These are phyloP conservation scores for Marmota flaviventris DNA, from an alignment of 2,113 vertebrate species.

Conservation along the genomic window DNA sequence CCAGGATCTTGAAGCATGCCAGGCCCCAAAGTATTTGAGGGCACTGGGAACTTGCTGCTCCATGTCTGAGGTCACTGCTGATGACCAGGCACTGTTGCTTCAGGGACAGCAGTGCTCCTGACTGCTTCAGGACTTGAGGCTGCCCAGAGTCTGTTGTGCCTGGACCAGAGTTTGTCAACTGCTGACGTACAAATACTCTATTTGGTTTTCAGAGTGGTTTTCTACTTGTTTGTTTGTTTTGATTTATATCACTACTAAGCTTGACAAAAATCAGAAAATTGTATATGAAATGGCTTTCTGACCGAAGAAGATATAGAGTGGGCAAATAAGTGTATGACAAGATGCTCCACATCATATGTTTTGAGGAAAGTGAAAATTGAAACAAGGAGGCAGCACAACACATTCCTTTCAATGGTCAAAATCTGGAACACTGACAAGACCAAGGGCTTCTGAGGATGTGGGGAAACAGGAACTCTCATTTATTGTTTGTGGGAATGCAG, in stretches of 20 bases:
- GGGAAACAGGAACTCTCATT: background rate
- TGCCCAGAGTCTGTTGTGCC: rapidly evolving
- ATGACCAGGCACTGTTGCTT: background rate
- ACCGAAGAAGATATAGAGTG: background rate
- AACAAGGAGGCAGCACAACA: background rate
- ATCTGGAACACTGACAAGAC: background rate
- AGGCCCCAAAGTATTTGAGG: rapidly evolving
- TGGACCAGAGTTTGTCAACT: background rate
- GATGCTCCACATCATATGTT: background rate
- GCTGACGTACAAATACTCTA: rapidly evolving
- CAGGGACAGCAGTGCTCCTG: background rate
- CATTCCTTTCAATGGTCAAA: too few relatives aligned
- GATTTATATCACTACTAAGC: background rate
- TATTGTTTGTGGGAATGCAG: too few relatives aligned
- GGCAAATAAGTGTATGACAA: background rate
- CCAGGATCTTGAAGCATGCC: too few relatives aligned
- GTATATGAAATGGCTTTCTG: background rate
- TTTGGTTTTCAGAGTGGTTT: background rate
- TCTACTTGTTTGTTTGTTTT: background rate
- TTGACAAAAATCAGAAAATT: conserved; percentile 5
- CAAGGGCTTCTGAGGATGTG: background rate
- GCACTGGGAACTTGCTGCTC: background rate
- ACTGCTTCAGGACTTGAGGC: background rate
- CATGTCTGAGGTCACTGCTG: background rate
- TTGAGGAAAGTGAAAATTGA: background rate